phyloP scores from a whole-genome alignment of 2,113 vertebrate species.

The Procavia capensis region DNA sequence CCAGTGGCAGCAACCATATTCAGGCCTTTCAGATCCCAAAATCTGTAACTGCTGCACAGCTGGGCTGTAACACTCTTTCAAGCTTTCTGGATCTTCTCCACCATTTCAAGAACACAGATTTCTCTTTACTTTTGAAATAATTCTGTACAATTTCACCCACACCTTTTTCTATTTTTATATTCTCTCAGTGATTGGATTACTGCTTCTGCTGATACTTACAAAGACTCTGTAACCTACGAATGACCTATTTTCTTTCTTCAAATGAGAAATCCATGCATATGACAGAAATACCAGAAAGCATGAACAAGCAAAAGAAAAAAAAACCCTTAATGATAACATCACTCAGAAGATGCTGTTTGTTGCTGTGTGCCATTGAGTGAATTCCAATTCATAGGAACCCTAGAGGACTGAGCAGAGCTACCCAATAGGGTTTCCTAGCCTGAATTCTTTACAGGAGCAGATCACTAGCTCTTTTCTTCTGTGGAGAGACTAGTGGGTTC shows the following conservation, averaged over 20 bases:
- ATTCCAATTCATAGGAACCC: too few relatives aligned
- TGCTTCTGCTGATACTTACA: neutral
- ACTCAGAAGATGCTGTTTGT: neutral
- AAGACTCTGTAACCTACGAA: conserved; percentile 6
- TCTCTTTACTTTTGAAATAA: neutral
- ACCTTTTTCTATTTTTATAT: neutral
- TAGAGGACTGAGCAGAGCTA: too few relatives aligned
- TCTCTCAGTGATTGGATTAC: neutral
- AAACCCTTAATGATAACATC: neutral
- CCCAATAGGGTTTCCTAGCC: too few relatives aligned
- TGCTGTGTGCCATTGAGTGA: too few relatives aligned
- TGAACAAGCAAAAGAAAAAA: neutral
- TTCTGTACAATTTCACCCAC: neutral
- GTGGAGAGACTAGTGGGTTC: too few relatives aligned
- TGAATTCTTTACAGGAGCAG: too few relatives aligned
- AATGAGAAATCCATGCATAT: neutral
- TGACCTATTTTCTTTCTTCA: neutral
- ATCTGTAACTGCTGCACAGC: neutral
- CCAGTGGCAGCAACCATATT: too few relatives aligned
- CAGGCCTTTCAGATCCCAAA: neutral
- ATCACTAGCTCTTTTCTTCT: too few relatives aligned
- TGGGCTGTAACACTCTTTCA: neutral
- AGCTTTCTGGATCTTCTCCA: neutral
- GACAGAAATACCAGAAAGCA: neutral
- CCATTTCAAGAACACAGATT: neutral